These are phyloP conservation scores for Remorina albescens DNA, from an alignment of 2,797 vertebrate genomes.

Conservation along the genomic window DNA sequence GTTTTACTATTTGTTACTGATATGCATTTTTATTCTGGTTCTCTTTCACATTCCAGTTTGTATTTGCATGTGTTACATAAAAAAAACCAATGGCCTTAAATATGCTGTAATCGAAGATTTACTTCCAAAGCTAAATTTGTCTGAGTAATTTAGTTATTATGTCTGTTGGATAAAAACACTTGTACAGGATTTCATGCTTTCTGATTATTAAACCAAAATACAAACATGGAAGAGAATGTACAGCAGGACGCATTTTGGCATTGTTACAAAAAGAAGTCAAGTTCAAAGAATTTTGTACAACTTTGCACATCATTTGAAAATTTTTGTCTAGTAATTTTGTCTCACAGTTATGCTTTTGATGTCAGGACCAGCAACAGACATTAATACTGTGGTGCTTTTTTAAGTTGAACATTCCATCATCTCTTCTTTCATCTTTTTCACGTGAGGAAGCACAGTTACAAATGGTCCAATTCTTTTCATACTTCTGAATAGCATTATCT, in stretches of 20 bases:
- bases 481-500: conserved; percentile 62
- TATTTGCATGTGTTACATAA: conserved; percentile 75
- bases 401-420: conserved; percentile 52
- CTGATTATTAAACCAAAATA: conserved; percentile 57
- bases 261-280: conserved; percentile 43
- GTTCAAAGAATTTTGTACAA: conserved; percentile 64
- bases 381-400: conserved; percentile 70
- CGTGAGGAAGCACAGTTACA: conserved; percentile 55
- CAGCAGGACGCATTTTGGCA: conserved; percentile 35
- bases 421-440: conserved; percentile 44
- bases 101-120: conserved; percentile 67
- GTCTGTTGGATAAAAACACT: conserved; percentile 35
- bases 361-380: conserved; percentile 49
- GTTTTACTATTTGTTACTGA: conserved; percentile 14
- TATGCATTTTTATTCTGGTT: conserved; percentile 9
- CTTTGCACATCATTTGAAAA: conserved; percentile 74
- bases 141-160: conserved; percentile 40
- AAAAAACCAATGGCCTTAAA: conserved; percentile 87
- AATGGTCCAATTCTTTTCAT: conserved; percentile 55
- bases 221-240: conserved; percentile 50
- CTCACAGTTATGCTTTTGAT: conserved; percentile 61
- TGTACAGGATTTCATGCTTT: conserved; percentile 42
- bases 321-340: conserved; percentile 50
- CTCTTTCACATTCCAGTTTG: conserved; percentile 39
- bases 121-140: conserved; percentile 73